Percentiles rank a stretch among this genome's conserved stretches.
Conservation (phyloP, 2,888 invertebrate species). For the Heteropelma amictum region DNA sequence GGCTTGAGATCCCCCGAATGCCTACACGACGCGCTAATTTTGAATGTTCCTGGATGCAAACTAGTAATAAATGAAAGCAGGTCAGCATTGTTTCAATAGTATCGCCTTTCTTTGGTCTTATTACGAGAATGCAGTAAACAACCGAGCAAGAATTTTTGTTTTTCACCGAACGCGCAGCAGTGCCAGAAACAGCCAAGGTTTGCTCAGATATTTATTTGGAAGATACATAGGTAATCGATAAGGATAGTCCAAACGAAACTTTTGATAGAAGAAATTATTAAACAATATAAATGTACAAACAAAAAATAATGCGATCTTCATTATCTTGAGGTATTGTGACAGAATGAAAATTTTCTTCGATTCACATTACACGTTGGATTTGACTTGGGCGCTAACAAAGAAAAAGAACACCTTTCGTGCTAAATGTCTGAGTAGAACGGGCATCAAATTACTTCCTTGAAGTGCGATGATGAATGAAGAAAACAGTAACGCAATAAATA, state of each 20-base stretch:
- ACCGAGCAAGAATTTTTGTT: conserved; percentile 55
- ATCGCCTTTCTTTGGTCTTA: conserved; percentile 63
- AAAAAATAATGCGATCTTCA: conserved; percentile 70
- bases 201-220: conserved; percentile 71
- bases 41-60: too few relatives aligned
- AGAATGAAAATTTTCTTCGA: conserved; percentile 12
- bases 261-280: conserved; percentile 63
- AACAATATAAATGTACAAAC: conserved; percentile 74
- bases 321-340: conserved; percentile 60
- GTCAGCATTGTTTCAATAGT: conserved; percentile 45
- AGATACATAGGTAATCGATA: conserved; percentile 73
- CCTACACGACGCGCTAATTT: too few relatives aligned
- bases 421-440: neutral
- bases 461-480: neutral
- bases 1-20: too few relatives aligned
- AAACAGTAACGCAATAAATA: too few relatives aligned
- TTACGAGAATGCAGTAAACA: conserved; percentile 64
- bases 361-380: conserved; percentile 7
- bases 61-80: neutral
- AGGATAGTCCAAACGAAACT: conserved; percentile 65
- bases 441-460: neutral
- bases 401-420: neutral
- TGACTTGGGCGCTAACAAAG: conserved; percentile 14
- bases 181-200: conserved; percentile 63
- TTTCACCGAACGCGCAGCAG: conserved; percentile 61